These are phyloP conservation scores for Panthera uncia DNA, from an alignment of 2,113 vertebrate genomes.

Conservation along the genomic window DNA sequence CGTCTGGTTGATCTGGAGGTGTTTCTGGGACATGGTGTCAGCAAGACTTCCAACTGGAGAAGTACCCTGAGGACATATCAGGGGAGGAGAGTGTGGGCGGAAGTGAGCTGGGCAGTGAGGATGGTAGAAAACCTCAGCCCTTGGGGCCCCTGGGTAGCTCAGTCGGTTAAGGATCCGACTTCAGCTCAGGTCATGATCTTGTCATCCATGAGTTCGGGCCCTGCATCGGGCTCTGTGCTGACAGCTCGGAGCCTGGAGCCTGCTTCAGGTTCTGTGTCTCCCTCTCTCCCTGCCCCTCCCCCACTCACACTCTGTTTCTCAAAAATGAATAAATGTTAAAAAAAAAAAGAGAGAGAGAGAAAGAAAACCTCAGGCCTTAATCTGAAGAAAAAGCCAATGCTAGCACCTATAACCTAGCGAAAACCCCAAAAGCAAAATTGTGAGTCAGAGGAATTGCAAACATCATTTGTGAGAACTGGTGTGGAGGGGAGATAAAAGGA, in stretches of 20 bases:
- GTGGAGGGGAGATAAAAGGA: background rate
- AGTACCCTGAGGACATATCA: conserved; percentile 86
- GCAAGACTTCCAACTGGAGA: conserved; percentile 91
- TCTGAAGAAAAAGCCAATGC: background rate
- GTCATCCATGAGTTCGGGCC: too few relatives aligned
- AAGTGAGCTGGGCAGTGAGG: background rate
- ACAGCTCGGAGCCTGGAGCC: too few relatives aligned
- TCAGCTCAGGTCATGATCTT: too few relatives aligned
- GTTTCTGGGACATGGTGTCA: conserved; percentile 98
- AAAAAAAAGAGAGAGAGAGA: too few relatives aligned
- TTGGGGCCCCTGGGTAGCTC: too few relatives aligned
- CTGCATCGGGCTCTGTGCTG: too few relatives aligned
- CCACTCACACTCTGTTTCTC: too few relatives aligned
- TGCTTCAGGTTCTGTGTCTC: too few relatives aligned
- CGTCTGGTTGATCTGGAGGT: conserved; percentile 97
- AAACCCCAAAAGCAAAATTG: background rate
- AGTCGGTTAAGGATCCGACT: too few relatives aligned
- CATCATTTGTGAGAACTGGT: background rate
- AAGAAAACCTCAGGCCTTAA: background rate
- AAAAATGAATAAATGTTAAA: too few relatives aligned
- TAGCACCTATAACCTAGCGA: background rate
- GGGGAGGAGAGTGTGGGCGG: background rate
- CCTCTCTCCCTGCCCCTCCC: too few relatives aligned
- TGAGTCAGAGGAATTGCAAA: background rate
- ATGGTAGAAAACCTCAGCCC: background rate